Evolutionary conservation across 1,140 invertebrate genomes (phyloP).

Genomic region (Aphaenogaster ashmeadi): DNA sequence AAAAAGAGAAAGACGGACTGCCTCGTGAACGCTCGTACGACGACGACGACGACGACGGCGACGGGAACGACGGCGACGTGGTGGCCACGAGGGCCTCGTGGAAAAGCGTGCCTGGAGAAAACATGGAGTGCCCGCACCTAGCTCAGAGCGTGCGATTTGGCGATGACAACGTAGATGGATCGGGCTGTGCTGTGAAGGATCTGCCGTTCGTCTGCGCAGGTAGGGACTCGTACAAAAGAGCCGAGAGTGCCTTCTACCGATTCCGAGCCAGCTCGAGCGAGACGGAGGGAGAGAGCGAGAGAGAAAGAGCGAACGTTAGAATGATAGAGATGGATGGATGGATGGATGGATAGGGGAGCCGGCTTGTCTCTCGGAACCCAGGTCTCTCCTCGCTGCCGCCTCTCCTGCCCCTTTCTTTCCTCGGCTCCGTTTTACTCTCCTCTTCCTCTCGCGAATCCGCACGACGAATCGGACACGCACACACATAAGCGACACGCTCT

Average conservation of each 20-base stretch:
- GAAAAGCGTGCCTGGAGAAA: conserved; percentile 74
- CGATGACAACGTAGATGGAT: conserved; percentile 86
- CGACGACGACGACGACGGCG: conserved; percentile 59
- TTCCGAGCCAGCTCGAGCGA: conserved; percentile 15
- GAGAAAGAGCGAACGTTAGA: conserved; percentile 6
- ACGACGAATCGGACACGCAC: conserved; percentile 5
- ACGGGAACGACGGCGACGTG: conserved; percentile 52
- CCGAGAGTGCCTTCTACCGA: conserved; percentile 34
- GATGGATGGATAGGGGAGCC: conserved; percentile 10
- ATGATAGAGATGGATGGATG: not conserved
- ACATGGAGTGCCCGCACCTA: conserved; percentile 89
- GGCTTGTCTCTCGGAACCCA: conserved; percentile 25
- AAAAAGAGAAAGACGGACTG: conserved; percentile 66
- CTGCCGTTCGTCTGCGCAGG: conserved; percentile 81
- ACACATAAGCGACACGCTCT: not conserved
- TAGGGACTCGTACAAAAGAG: conserved; percentile 70
- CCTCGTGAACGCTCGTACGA: conserved; percentile 69
- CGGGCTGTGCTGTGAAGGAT: conserved; percentile 77
- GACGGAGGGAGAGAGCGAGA: not conserved
- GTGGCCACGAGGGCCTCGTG: conserved; percentile 77
- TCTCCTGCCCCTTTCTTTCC: conserved; percentile 38
- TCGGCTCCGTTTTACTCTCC: conserved; percentile 34
- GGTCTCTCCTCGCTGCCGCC: conserved; percentile 38
- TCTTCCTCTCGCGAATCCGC: conserved; percentile 40
- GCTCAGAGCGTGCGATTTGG: conserved; percentile 88